Evolutionary conservation across 2,888 invertebrate species (phyloP), one percentile per base, ranked within the genome.

Genomic region (Boloria selene): DNA sequence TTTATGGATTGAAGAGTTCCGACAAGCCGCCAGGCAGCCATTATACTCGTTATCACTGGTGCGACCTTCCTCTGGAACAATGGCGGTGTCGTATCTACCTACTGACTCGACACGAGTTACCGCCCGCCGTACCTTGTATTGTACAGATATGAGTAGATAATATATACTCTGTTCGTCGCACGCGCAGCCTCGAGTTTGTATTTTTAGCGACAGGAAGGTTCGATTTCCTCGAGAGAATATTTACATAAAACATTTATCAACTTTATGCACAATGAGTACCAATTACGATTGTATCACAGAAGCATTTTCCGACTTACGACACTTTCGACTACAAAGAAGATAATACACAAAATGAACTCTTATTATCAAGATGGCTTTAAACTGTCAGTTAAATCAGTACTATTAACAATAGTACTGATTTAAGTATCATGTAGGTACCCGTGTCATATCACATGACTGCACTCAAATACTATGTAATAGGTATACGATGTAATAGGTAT

Each of bases 151-250:
- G 22, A 22, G 22, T 22, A 22, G 22, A 22, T 22, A 22, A 2
- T 2, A 55, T 68, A 67, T 59, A 44, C 52, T 65, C 69, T 63
- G 72, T 82, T 79, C 86, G 82, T 79, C 84, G 85, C 83, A 82
- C 86, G 86, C 87, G 85, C 85, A 90, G 81, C 90, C 90, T 90
- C 88, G 87, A 81, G 80, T 82, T 83, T 81, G 84, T 82, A 87
- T 89, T 88, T 90, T 90, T 89, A 90, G 88, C 85, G 75, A 75
- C 82, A 84, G 86, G 88, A 89, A 90, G 89, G 88, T 88, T 86
- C 83, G 76, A 72, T 89, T 88, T 89, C 90, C 89, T 87, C 82
- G 79, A 81, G 79, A 81, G 50, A 55, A 52, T 56, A 60, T 52
- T 59, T 67, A 67, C 80, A 82, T 81, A 77, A 82, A 81, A 78